Base-by-base conservation (phyloP, 2,113 vertebrate genomes). In the Pristiophorus japonicus region DNA sequence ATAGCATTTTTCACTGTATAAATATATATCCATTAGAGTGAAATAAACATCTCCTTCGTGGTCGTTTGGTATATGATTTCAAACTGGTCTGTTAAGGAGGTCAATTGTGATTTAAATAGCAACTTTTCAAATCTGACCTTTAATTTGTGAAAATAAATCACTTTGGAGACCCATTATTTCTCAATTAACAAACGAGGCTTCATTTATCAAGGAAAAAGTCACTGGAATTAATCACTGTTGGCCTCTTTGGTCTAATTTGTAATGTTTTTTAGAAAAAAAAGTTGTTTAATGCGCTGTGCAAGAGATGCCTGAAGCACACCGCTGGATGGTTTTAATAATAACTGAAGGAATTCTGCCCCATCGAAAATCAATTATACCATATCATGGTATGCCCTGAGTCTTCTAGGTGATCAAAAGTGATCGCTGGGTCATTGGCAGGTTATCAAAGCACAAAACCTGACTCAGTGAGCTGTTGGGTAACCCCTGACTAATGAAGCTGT, bases 401-500 rank as follows among this genome's bases (percentile, higher is more conserved):
- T 27, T 70, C 42, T 2, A 14, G 0, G 22, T 94, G 66, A 94
- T 94, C 93, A 94, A 94, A 94, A 70, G 66, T 12, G 62, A 70
- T 70, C 27, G 34, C 63, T 73, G 27, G 91, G n/a, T 94, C 91
- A 94, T 66, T 42, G 63, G 62, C 91, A 94, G 65, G 93, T 94
- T 94, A 94, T 45, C 38, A 70, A 94, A 94, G 93, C 93, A 94
- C 63, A 70, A 14, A 70, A 66, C 63, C 18, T 45, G 47, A 42
- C 42, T 30, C 4, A 47, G 38, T 70, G 66, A 27, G 59, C 66
- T 47, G 65, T 63, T 70, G 65, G 24, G 45, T 70, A 70, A 45
- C 93, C 45, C 93, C 67, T 70, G 93, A 94, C 93, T 51, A 94
- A 70, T 94, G 93, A 94, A 73, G 93, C 93, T 94, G 66, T 94